Conservation (phyloP, 2,113 vertebrate species). For the Polypterus senegalus region DNA sequence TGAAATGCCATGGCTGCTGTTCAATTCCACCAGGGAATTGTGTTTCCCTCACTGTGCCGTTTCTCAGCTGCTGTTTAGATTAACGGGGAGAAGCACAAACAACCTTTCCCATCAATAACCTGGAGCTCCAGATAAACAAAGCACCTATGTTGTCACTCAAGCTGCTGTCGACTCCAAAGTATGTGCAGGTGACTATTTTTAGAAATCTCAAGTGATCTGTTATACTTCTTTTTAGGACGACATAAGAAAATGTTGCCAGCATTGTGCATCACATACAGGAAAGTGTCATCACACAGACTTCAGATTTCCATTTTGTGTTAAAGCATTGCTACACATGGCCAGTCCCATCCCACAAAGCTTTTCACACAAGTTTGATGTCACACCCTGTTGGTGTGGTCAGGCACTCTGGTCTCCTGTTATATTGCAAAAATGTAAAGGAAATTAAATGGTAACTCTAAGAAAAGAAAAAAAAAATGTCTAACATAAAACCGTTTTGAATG, state of each 20-base stretch:
- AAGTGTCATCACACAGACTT: not conserved
- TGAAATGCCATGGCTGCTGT: not conserved
- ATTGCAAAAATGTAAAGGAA: too few relatives aligned
- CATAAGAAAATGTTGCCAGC: slow-evolving; percentile 8
- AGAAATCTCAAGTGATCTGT: slow-evolving; percentile 1
- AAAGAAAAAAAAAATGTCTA: too few relatives aligned
- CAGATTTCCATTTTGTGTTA: too few relatives aligned
- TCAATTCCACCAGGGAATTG: not conserved
- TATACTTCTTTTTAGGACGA: not conserved
- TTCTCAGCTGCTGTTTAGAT: not conserved
- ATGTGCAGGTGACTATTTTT: slow-evolving; percentile 3
- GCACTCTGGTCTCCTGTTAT: too few relatives aligned
- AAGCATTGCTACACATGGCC: too few relatives aligned
- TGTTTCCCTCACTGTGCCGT: not conserved
- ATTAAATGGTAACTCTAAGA: too few relatives aligned
- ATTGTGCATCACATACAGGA: not conserved
- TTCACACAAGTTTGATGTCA: too few relatives aligned
- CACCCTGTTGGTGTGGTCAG: too few relatives aligned
- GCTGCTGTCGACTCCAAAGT: not conserved
- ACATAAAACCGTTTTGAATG: too few relatives aligned
- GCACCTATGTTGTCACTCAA: not conserved
- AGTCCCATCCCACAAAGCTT: too few relatives aligned
- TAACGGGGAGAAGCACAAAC: not conserved
- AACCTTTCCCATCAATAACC: not conserved
- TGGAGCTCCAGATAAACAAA: not conserved